These are phyloP conservation scores for Alcedo quadribrachys DNA, from an alignment of 2,797 vertebrate species.

Conservation along the genomic window DNA sequence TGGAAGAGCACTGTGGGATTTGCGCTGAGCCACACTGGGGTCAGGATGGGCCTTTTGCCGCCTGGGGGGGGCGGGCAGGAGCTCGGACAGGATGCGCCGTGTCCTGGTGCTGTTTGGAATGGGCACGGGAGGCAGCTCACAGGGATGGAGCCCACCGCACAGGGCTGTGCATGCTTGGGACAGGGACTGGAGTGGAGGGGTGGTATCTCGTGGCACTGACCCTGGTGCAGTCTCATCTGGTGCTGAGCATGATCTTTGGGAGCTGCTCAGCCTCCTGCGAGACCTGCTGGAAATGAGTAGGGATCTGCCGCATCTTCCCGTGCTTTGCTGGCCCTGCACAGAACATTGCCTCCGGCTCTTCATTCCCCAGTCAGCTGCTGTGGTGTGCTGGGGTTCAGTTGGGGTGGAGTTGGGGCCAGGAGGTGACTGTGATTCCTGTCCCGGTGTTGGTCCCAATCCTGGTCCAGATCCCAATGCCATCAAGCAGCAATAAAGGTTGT, in stretches of 20 bases:
- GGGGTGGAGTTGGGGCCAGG: background rate
- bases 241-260: background rate
- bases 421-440: background rate
- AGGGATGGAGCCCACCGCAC: background rate
- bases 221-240: background rate
- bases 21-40: background rate
- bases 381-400: background rate
- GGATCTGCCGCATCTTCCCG: background rate
- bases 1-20: background rate
- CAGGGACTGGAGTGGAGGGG: background rate
- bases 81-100: background rate
- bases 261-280: background rate
- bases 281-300: background rate
- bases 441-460: background rate
- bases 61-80: too few species aligned
- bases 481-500: background rate
- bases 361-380: background rate
- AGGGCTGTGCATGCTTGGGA: background rate
- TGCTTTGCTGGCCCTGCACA: background rate
- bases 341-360: rapidly evolving
- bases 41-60: background rate
- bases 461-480: background rate
- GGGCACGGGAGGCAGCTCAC: background rate
- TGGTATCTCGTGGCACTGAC: background rate
- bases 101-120: rapidly evolving